Evolutionary conservation across 2,113 vertebrate genomes (phyloP), one percentile per base, ranked within the genome.

Genomic region (Indicator indicator): DNA sequence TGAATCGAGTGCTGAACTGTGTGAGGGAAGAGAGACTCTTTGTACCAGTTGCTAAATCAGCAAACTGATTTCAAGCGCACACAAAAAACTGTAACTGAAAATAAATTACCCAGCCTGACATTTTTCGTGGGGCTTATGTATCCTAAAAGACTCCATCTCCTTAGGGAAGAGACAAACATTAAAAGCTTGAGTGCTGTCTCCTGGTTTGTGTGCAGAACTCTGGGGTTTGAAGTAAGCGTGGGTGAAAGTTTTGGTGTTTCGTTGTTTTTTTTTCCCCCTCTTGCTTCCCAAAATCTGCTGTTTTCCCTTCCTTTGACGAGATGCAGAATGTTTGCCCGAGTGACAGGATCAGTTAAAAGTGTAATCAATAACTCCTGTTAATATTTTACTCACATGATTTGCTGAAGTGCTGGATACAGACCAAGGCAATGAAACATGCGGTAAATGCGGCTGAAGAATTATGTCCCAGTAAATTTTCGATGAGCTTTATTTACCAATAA

Each of bases 401-500:
- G 85, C 7, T 8, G 65, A 93, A 54, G 10, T 55, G 59, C 28
- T 94, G 85, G 76, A 59, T 90, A 38, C 73, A 2, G 12, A 86
- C 85, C 79, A 81, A 46, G 62, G 92, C 83, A 91, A 50, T 95
- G 88, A 90, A 94, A 88, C 48, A 21, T 32, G 62, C 33, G 70
- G 56, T 93, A 94, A 94, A 94, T 40, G 80, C 91, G 91, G 79
- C 85, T 94, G 76, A 75, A 93, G 93, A 91, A 91, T 90, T 94
- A 91, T 40, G 83, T n/a, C 60, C 73, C 85, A 78, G 27, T 95
- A 95, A 93, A 94, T 93, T 91, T 90, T 80, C 83, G 73, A 90
- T 97, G 58, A 95, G 85, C 83, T 91, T 94, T 95, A 90, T 96
- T 95, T 97, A 97, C 93, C 8, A 78, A 74, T 72, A 63, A 86